These are phyloP conservation scores for Phaenicophaeus curvirostris DNA, from an alignment of 2,797 vertebrate species.

Conservation along the genomic window DNA sequence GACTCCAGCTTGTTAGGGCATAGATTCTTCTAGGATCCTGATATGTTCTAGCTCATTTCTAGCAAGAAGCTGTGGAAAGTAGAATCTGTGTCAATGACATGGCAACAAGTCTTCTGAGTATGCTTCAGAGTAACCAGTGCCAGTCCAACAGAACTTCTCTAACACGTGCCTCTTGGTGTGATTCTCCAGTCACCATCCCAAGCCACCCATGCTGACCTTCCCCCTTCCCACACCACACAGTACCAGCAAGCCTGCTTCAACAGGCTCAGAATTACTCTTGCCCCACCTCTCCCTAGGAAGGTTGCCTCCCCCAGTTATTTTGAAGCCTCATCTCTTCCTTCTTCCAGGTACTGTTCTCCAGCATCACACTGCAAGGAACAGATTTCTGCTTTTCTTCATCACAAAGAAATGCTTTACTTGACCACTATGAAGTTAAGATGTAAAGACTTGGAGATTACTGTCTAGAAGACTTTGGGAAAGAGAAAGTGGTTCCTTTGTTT, in stretches of 20 bases:
- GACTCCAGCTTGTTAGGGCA: neutral
- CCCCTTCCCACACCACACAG: neutral
- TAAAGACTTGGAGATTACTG: neutral
- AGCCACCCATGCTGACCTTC: neutral
- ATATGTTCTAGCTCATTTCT: neutral
- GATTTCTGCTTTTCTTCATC: neutral
- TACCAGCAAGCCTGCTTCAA: neutral
- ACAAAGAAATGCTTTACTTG: neutral
- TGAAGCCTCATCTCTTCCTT: neutral
- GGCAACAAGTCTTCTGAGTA: neutral
- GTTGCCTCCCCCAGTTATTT: neutral
- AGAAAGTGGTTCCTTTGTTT: neutral
- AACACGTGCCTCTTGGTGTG: neutral
- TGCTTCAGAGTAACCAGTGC: neutral
- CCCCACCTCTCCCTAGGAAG: neutral
- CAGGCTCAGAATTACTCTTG: neutral
- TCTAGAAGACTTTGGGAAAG: neutral
- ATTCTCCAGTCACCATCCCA: neutral
- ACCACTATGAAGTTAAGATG: neutral
- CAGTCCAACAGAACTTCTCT: neutral
- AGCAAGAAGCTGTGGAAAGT: neutral
- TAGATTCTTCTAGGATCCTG: fast-evolving
- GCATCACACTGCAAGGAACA: neutral
- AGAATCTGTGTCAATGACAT: neutral
- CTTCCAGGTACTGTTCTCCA: neutral